Base-by-base conservation (phyloP, 1,140 invertebrate genomes). In the Archivesica marissinica region DNA sequence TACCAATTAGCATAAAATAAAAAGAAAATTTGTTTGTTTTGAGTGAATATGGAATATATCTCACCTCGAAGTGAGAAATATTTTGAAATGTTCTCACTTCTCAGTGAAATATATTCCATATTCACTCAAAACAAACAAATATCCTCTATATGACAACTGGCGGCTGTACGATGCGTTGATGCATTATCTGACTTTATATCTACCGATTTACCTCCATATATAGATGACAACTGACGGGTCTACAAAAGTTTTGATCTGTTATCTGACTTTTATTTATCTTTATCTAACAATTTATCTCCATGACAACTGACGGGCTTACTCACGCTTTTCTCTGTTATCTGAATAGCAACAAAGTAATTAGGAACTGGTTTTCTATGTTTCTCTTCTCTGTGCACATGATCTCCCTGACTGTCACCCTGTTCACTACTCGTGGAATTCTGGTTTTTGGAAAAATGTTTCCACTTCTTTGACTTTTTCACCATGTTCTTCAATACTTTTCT, bases 271-370 rank as follows among this genome's bases (percentile, higher is more conserved):
- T 3, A 66, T 25, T 25, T 66, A 20, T 25, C 1, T 66, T 3
- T 66, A 20, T 25, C 20, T 20, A 20, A 25, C 23, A n/a, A 20
- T 33, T n/a, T 2, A 33, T 23, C 30, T 25, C 20, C 23, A 25
- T 23, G 30, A 25, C 23, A n/a, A 66, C 33, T 25, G 17, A 20
- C 23, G n/a, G 20, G 20, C 20, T 4, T 17, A 25, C 33, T 66
- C 33, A 66, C 72, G 30, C 0, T 25, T n/a, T 25, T 0, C 20
- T 75, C 50, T 50, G 17, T 52, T 23, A 75, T 75, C 72, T 50
- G 72, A 17, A 75, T 54, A 30, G 72, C 44, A 35, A 75, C 72
- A 75, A 75, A 75, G 28, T 75, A 75, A 54, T 75, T 75, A 28
- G 72, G 72, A 6, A 50, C 23, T 54, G 28, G 20, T 41, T 41